Evolutionary conservation across 1,140 invertebrate genomes (phyloP), one percentile per base, ranked within the genome.

Genomic region (Pseudomyrmex flavicornis): DNA sequence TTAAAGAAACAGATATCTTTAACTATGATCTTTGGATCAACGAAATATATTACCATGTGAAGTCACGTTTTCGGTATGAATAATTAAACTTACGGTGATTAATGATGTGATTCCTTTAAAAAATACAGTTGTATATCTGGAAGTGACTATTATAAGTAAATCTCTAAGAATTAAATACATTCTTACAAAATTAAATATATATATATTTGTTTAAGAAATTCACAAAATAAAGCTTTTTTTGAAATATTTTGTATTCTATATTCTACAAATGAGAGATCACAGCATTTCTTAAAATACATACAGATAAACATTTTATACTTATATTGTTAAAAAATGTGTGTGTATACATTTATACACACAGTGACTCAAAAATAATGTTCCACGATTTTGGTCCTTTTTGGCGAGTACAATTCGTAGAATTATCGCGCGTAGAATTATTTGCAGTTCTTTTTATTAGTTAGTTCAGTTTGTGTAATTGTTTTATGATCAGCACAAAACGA

Each of bases 261-360:
- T 73, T 35, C 0, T 73, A 73, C 52, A 73, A 35, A 73, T 73
- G 56, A 52, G 3, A 72, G n/a, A 72, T 70, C 68, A 52, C 68
- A 70, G 68, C 15, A 56, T 17, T n/a, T 72, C 4, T 69, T 56
- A 56, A 13, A 56, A 72, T 72, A 72, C 20, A 69, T 69, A 2
- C 26, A 15, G 2, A 46, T 73, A 46, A 46, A 59, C 8, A 46
- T 59, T 15, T 59, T 73, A 73, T 17, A 46, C 35, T 35, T 35
- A 35, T 35, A 35, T 35, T 0, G 35, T 35, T 35, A 35, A 35
- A 35, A 35, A 35, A 7, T 35, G 22, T 20, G 46, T 5, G 13
- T 59, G 59, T 73, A 2, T 59, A 73, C 9, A 59, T 58, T 4
- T 46, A 44, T 59, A 58, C 26, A 72, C 13, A 73, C 5, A 20